Conservation (phyloP, 1,140 invertebrate genomes). For the Ceratoteleas bidentatus region DNA sequence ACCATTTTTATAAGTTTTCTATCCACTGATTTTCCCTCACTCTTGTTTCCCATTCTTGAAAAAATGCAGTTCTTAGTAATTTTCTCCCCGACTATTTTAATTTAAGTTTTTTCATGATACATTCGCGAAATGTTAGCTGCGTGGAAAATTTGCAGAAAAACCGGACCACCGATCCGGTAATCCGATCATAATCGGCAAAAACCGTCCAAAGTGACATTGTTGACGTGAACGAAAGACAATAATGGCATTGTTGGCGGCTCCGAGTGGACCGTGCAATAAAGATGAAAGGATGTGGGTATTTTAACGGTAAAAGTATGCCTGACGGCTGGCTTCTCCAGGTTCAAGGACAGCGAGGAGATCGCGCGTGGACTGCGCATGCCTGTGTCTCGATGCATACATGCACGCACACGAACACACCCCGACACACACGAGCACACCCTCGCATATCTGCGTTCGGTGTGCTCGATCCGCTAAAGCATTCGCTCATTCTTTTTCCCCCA, state of each 20-base stretch:
- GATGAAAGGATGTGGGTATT: slow-evolving; percentile 78
- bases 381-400: slow-evolving; percentile 32
- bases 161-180: slow-evolving; percentile 31
- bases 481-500: not conserved
- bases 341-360: slow-evolving; percentile 73
- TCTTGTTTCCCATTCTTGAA: not conserved
- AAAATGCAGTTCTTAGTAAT: not conserved
- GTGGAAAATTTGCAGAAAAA: not conserved
- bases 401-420: slow-evolving; percentile 15
- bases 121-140: too few species aligned
- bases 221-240: slow-evolving; percentile 59
- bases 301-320: slow-evolving; percentile 80
- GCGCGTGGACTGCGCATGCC: slow-evolving; percentile 44
- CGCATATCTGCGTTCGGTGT: not conserved
- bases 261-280: slow-evolving; percentile 69
- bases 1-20: not conserved
- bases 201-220: slow-evolving; percentile 52
- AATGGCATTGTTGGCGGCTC: slow-evolving; percentile 57
- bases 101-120: too few species aligned
- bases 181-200: slow-evolving; percentile 44
- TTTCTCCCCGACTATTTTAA: too few species aligned
- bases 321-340: slow-evolving; percentile 69
- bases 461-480: slow-evolving; percentile 15
- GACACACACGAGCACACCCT: not conserved
- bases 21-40: too few species aligned